Conservation (phyloP, 2,113 vertebrate genomes). For the Asarcornis scutulata region DNA sequence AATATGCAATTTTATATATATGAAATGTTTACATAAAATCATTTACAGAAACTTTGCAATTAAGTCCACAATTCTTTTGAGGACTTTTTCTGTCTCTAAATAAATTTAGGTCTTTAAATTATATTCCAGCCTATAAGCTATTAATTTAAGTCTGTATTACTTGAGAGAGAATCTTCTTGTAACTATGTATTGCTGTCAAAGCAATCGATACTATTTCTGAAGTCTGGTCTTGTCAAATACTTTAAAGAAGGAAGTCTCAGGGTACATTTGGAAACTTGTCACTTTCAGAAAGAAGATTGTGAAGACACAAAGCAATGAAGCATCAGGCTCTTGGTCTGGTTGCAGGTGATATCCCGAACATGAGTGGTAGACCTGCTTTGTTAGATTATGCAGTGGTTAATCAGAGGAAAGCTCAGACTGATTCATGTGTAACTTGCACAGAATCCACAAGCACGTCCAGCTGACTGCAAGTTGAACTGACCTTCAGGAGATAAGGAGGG, state of each 20-base stretch:
- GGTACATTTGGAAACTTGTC: slow-evolving; percentile 9
- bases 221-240: not conserved
- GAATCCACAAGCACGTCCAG: not conserved
- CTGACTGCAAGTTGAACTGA: not conserved
- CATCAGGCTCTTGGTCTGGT: not conserved
- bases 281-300: not conserved
- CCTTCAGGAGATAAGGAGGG: not conserved
- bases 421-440: not conserved
- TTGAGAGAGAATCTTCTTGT: slow-evolving; percentile 22
- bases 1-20: not conserved
- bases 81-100: not conserved
- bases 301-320: not conserved
- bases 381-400: not conserved
- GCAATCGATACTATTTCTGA: not conserved
- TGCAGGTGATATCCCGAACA: not conserved
- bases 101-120: not conserved
- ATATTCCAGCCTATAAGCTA: slow-evolving; percentile 3
- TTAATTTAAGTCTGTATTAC: slow-evolving; percentile 10
- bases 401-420: not conserved
- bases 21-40: not conserved
- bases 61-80: not conserved
- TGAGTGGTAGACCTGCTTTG: not conserved
- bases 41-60: not conserved
- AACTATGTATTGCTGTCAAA: slow-evolving; percentile 36
- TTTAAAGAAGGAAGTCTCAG: slow-evolving; percentile 7